Base-by-base conservation (phyloP, 2,888 invertebrate genomes). In the Acrocera orbiculus region DNA sequence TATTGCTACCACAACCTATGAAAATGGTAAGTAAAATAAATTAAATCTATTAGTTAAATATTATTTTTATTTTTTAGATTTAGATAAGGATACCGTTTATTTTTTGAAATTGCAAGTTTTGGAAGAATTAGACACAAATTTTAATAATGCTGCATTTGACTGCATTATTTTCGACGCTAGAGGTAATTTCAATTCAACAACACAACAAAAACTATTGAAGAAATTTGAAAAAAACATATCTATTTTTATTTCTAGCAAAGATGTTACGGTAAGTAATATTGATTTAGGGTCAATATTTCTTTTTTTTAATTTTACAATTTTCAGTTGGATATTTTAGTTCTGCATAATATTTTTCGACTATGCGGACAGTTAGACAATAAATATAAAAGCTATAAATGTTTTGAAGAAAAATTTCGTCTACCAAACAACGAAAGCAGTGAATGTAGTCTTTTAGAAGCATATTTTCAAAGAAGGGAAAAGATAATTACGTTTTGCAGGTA, bases 401-500 rank as follows among this genome's bases (percentile, higher is more conserved):
- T 58, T 38, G 51, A 56, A 29, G 46, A 47, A 1, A 54, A 52
- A 40, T 58, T 52, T 34, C 47, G 50, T 36, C 29, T 58, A 20
- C 56, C 58, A 1, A 11, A 31, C 7, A 9, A n/a, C n/a, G n/a
- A n/a, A n/a, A n/a, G n/a, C 1, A 44, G 44, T 31, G 51, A 47
- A 31, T 38, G 43, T 20, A 45, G 51, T n/a, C 49, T 54, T 40
- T 44, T 58, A 25, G 58, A 58, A 35, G 52, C 56, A 7, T 58
- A 59, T 37, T 58, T 54, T 40, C 45, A 50, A n/a, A 53, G 55
- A 42, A 48, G 58, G 10, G 58, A 58, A 37, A 49, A 50, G 28
- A 47, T 58, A 4, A 49, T 50, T 16, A 54, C 57, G 35, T 57
- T 50, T 35, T 54, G 59, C 43, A 54, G 54, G 58, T 59, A 46